Percentiles rank a stretch among this genome's conserved stretches.
phyloP scores from a whole-genome alignment of 2,113 vertebrate genomes.

The Martes martes region DNA sequence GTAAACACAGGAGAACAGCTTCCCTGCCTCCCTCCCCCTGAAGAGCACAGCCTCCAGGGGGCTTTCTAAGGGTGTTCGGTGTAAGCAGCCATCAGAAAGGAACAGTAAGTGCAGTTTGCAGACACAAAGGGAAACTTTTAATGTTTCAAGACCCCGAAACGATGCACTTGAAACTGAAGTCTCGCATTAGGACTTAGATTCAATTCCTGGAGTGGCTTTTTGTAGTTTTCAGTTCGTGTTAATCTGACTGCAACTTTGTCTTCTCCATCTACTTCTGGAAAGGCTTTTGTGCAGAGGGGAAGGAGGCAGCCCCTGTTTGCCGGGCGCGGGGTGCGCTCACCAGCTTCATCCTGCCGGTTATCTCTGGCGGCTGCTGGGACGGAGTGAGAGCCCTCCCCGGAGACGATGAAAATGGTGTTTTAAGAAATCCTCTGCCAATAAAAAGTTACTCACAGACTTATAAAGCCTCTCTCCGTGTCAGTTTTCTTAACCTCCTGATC shows the following conservation, averaged over 20 bases:
- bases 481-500: conserved; percentile 53
- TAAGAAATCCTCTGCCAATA: conserved; percentile 24
- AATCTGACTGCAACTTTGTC: background rate
- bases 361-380: background rate
- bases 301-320: background rate
- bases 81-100: background rate
- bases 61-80: background rate
- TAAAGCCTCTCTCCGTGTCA: background rate
- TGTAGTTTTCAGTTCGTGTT: background rate
- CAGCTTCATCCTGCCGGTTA: background rate
- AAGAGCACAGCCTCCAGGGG: background rate
- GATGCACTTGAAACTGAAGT: conserved; percentile 7
- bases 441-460: conserved; percentile 40
- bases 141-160: background rate
- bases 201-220: conserved; percentile 34
- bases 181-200: conserved; percentile 33
- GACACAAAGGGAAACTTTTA: background rate
- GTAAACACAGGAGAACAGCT: background rate
- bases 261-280: background rate
- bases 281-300: background rate
- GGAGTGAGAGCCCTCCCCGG: background rate
- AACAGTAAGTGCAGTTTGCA: background rate
- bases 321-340: accelerated
- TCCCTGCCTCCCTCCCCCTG: background rate
- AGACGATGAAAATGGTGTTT: background rate